phyloP scores from a whole-genome alignment of 2,113 vertebrate genomes.

The Leptocoma aspasia region DNA sequence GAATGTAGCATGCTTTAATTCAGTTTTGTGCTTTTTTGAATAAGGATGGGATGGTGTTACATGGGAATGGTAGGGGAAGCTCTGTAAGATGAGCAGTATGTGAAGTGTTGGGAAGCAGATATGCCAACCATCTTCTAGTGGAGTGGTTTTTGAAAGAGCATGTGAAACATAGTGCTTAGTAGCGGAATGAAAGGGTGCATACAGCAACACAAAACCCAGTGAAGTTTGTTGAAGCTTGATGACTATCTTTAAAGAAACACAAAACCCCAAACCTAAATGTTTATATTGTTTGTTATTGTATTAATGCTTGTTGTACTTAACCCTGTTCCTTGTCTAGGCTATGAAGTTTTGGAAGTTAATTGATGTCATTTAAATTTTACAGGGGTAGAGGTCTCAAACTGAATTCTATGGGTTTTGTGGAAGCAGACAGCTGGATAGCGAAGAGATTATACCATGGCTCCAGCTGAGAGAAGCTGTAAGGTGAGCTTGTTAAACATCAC shows the following conservation, averaged over 20 bases:
- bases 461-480: constrained; percentile 36
- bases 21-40: background rate
- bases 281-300: background rate
- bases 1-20: background rate
- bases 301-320: background rate
- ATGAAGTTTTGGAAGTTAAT: background rate
- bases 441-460: constrained; percentile 43
- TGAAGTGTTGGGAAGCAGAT: background rate
- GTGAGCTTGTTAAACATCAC: constrained; percentile 41
- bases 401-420: background rate
- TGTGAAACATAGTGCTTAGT: background rate
- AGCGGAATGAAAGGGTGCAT: background rate
- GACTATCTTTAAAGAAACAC: background rate
- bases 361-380: constrained; percentile 25
- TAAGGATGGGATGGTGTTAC: background rate
- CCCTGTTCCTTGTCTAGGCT: background rate
- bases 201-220: background rate
- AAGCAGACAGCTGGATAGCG: background rate
- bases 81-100: background rate
- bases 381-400: constrained; percentile 31
- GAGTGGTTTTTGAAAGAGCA: background rate
- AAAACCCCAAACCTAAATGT: background rate
- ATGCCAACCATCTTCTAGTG: background rate
- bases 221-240: background rate
- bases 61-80: background rate